Evolutionary conservation across 2,113 vertebrate genomes (phyloP), one percentile per base, ranked within the genome.

Genomic region (Spilogale gracilis): DNA sequence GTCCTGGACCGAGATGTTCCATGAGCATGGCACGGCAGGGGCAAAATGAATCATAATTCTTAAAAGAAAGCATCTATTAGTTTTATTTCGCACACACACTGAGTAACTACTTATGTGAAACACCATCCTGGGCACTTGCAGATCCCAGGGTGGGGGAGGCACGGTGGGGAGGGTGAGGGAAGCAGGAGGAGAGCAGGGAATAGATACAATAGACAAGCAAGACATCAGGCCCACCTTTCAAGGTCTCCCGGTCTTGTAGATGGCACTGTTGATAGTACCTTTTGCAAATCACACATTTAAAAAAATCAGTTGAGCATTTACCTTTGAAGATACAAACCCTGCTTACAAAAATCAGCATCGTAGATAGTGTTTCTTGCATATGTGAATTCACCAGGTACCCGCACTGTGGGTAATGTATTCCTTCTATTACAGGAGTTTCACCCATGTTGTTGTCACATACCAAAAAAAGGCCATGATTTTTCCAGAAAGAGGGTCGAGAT

Each of bases 221-320:
- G 84, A 61, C 5, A 32, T 38, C 52, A 63, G 38, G 43, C 48
- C 71, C 48, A 16, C 48, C 38, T 95, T 61, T 67, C 48, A 67
- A 43, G 71, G 83, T 78, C 16, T n/a, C 82, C 43, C 4, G 60
- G 2, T 79, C 50, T 73, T 73, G 0, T 73, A 50, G 17, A 27
- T 74, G 56, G 58, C n/a, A 60, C 45, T 89, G 8, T 78, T 54
- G 45, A 88, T 81, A 65, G 27, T 61, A 91, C 17, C 67, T 89
- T 91, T 89, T 63, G n/a, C 83, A 97, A 96, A 95, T 6, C 76
- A 25, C 43, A 58, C 38, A 17, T 82, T 96, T 83, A 9, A 38
- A 94, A 97, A 96, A 90, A 76, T 48, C 65, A 79, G 2, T 83
- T 56, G 10, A 76, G 54, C 45, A 43, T 67, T 96, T 94, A 76